Conservation (phyloP, 2,797 vertebrate species). For the Chelon auratus region DNA sequence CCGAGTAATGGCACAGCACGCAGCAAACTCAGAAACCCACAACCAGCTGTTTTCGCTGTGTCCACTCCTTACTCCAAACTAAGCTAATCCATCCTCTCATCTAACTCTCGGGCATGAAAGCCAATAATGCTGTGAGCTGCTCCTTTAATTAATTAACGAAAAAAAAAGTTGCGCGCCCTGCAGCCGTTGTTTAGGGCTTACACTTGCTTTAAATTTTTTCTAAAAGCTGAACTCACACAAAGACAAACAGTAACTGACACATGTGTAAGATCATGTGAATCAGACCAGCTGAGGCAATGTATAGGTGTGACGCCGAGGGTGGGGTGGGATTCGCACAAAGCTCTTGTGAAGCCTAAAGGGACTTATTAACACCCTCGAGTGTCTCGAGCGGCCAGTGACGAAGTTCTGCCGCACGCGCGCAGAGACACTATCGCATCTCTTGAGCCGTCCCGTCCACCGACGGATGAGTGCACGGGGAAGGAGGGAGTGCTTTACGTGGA, state of each 20-base stretch:
- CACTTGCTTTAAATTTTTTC: conserved; percentile 2
- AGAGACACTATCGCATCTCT: conserved; percentile 26
- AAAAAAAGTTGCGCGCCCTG: conserved; percentile 12
- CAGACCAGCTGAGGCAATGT: conserved; percentile 51
- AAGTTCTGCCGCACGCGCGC: no score
- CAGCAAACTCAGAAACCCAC: no score
- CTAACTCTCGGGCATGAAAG: not conserved
- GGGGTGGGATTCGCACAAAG: conserved; percentile 22
- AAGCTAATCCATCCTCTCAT: not conserved
- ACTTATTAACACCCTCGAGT: conserved; percentile 35
- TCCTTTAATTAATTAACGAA: not conserved
- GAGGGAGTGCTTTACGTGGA: conserved; percentile 37
- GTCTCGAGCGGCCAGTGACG: conserved; percentile 33
- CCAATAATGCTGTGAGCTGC: not conserved
- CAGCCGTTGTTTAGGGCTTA: not conserved
- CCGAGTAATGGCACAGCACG: not conserved
- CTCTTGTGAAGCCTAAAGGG: conserved; percentile 14
- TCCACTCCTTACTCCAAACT: not conserved
- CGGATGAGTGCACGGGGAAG: conserved; percentile 35
- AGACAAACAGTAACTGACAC: conserved; percentile 42
- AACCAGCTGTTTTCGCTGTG: not conserved
- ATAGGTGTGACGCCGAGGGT: conserved; percentile 3
- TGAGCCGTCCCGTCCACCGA: conserved; percentile 5
- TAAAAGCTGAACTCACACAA: conserved; percentile 27
- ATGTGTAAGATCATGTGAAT: conserved; percentile 69